Percentiles rank a stretch among this genome's conserved stretches.
Conservation (phyloP, 2,888 invertebrate genomes). For the Diachrysia chrysitis region DNA sequence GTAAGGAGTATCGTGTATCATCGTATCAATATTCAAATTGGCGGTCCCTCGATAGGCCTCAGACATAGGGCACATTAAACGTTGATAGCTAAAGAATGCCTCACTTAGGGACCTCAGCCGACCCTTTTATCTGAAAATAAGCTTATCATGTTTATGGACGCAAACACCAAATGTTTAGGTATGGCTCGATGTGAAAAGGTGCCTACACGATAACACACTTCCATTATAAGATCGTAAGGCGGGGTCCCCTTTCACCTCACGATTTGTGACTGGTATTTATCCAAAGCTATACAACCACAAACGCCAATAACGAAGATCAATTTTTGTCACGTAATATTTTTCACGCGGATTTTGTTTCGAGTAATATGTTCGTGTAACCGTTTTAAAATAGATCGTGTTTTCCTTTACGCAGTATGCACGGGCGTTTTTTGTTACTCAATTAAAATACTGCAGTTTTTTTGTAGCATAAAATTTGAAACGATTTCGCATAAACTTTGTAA, state of each 20-base stretch:
- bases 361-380: constrained; percentile 24
- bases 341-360: constrained; percentile 27
- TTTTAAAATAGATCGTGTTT: constrained; percentile 15
- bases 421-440: constrained; percentile 11
- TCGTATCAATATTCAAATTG: constrained; percentile 86
- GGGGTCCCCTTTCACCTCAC: constrained; percentile 63
- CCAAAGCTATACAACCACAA: constrained; percentile 43
- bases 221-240: constrained; percentile 72
- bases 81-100: constrained; percentile 85
- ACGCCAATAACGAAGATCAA: constrained; percentile 49
- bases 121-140: constrained; percentile 87
- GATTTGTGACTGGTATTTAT: constrained; percentile 61
- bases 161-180: constrained; percentile 78
- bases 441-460: constrained; percentile 20
- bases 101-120: constrained; percentile 81
- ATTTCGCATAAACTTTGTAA: not conserved
- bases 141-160: constrained; percentile 86
- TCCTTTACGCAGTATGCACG: constrained; percentile 1
- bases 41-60: constrained; percentile 80
- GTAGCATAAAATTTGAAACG: not conserved
- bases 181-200: constrained; percentile 75
- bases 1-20: constrained; percentile 67
- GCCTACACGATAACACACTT: constrained; percentile 75
- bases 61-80: constrained; percentile 83
- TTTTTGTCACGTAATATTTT: constrained; percentile 36